phyloP scores from a whole-genome alignment of 2,797 vertebrate species.

The Smutsia gigantea region DNA sequence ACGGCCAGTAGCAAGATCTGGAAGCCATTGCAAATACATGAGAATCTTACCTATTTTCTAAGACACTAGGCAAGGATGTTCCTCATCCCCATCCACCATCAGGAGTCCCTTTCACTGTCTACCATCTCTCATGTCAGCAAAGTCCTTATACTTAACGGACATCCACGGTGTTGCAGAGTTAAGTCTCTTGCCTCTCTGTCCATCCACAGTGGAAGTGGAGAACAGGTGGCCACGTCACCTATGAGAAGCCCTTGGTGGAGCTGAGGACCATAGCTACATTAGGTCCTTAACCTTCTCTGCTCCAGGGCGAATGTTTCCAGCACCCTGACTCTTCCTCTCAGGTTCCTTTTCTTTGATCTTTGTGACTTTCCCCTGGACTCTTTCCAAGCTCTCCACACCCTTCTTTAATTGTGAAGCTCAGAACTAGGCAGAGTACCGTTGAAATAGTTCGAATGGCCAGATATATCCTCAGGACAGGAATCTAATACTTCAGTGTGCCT shows the following conservation, averaged over 20 bases:
- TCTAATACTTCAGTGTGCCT: background rate
- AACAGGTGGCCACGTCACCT: background rate
- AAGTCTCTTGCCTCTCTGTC: slow-evolving; percentile 5
- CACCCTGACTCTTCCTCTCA: slow-evolving; percentile 44
- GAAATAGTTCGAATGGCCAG: slow-evolving; percentile 16
- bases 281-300: slow-evolving; percentile 40
- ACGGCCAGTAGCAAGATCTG: background rate
- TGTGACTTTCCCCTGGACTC: slow-evolving; percentile 65
- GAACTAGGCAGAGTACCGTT: slow-evolving; percentile 19
- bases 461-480: slow-evolving; percentile 15
- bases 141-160: background rate
- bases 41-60: background rate
- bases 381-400: slow-evolving; percentile 60
- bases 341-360: slow-evolving; percentile 65
- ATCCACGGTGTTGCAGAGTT: background rate
- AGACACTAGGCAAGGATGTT: background rate
- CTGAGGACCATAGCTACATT: slow-evolving; percentile 30
- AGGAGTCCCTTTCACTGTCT: background rate
- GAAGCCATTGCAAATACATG: background rate
- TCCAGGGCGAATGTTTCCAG: slow-evolving; percentile 45
- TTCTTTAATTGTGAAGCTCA: slow-evolving; percentile 48
- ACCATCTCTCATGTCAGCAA: background rate
- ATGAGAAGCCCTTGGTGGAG: background rate
- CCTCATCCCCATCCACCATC: background rate
- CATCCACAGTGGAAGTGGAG: background rate